Percentiles rank a stretch among this genome's conserved stretches.
phyloP scores from a whole-genome alignment of 2,113 vertebrate genomes.

The Dicerorhinus sumatrensis region DNA sequence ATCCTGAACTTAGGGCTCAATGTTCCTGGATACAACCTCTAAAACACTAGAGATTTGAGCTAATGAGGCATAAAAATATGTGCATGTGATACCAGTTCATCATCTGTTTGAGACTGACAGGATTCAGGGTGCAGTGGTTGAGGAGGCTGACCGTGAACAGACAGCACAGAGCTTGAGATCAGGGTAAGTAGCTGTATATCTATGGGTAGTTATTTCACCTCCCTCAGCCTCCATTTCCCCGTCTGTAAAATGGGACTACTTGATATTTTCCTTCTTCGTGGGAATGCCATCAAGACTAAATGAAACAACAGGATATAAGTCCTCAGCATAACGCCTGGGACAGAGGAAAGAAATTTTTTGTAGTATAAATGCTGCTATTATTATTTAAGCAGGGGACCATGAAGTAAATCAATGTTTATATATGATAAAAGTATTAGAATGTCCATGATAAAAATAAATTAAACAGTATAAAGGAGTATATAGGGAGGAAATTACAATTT shows the following conservation, averaged over 20 bases:
- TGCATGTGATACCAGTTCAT: rapidly evolving
- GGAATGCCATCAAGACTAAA: background rate
- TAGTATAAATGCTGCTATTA: background rate
- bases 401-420: background rate
- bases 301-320: rapidly evolving
- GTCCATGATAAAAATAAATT: background rate
- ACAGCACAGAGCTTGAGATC: background rate
- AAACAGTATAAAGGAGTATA: background rate
- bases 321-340: background rate
- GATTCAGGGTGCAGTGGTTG: no score
- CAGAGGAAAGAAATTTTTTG: background rate
- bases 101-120: background rate
- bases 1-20: background rate
- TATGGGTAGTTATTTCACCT: rapidly evolving
- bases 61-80: background rate
- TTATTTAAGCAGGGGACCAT: background rate
- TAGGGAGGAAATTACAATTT: background rate
- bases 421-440: background rate
- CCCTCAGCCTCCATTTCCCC: background rate
- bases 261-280: rapidly evolving
- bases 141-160: background rate
- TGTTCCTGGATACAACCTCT: background rate
- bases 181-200: rapidly evolving
- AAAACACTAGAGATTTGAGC: background rate
- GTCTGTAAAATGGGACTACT: background rate